Evolutionary conservation across 2,888 invertebrate genomes (phyloP).

Genomic region (Conomelus anceps): DNA sequence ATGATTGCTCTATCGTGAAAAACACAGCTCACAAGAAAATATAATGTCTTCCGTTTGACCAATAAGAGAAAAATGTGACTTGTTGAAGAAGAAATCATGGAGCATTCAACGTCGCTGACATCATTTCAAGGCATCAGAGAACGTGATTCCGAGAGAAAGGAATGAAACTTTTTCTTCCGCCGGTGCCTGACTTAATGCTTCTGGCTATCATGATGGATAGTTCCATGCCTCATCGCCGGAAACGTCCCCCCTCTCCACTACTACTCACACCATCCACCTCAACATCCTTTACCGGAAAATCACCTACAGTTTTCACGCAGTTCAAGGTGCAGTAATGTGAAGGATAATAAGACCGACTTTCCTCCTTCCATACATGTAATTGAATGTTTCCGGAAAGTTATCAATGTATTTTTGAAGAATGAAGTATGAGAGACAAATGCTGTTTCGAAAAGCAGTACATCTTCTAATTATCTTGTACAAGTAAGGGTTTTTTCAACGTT

Average conservation of each 20-base stretch:
- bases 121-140: background rate
- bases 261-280: no score
- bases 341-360: background rate
- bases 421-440: background rate
- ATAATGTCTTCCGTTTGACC: background rate
- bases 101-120: background rate
- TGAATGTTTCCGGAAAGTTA: background rate
- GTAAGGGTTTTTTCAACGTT: no score
- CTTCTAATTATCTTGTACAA: no score
- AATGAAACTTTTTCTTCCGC: background rate
- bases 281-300: background rate
- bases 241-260: background rate
- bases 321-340: background rate
- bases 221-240: background rate
- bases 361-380: background rate
- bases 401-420: no score
- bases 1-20: background rate
- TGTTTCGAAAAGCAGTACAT: background rate
- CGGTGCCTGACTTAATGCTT: constrained; percentile 1
- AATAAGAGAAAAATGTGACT: background rate
- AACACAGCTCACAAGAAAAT: background rate
- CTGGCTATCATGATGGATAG: constrained; percentile 7
- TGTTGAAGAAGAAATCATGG: background rate
- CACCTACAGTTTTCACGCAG: background rate
- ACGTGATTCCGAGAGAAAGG: background rate